Evolutionary conservation across 2,797 vertebrate species (phyloP), one percentile per base, ranked within the genome.

Genomic region (Dicrostonyx torquatus): DNA sequence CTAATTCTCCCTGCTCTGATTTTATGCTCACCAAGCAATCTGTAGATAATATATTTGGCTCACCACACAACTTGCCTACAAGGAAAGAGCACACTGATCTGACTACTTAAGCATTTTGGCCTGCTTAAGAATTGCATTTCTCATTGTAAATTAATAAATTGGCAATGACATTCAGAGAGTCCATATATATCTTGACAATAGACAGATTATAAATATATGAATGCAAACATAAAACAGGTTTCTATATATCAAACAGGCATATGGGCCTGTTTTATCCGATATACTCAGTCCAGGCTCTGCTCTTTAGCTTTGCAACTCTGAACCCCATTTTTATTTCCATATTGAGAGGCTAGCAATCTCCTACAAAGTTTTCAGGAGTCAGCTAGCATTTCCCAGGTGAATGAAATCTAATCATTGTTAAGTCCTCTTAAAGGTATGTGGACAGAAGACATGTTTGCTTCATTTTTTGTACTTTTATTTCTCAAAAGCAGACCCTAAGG

Each of bases 11-110:
- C 89, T 96, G 68, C 84, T 97, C 53, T 78, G 75, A 96, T 95
- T 95, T 97, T 97, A 87, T 97, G 96, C 94, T 96, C 92, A 90
- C 78, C 82, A 97, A 93, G 95, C 96, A 97, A 89, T 94, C 93
- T 94, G 94, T 94, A 86, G 62, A 97, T 96, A 93, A 96, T 96
- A 94, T 97, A 83, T 88, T 95, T 97, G 96, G 94, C 96, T 97
- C 86, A 12, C 34, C 64, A 84, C 43, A 62, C 64, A 94, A 95
- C 73, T 96, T 96, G 88, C 83, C 75, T 93, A 84, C 58, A 96
- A 79, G 64, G 77, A 95, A 94, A 96, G 73, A 93, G 68, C 91
- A n/a, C 60, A 93, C 79, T 87, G 37, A 88, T 90, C 62, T 97
- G 95, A 79, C 60, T 96, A 95, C 68, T 97, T 72, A 95, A 95